Base-by-base conservation (phyloP, 2,797 vertebrate species). In the Centropyge bicolor region DNA sequence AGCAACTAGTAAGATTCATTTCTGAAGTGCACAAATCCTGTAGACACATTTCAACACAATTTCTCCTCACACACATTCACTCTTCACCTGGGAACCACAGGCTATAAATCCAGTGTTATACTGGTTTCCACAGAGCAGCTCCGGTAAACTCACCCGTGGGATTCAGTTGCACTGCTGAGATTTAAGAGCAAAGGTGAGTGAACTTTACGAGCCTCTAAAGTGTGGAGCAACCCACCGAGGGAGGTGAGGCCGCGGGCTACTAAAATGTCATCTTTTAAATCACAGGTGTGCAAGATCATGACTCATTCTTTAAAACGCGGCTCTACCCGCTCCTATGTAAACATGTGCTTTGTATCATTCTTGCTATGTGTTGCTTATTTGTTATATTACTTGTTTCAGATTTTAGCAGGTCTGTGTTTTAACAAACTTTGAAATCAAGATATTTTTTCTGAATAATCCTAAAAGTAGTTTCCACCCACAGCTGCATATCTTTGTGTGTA, bases 181-280 rank as follows among this genome's bases (percentile, higher is more conserved):
- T 77, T 83, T 76, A 81, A 69, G 63, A 74, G 56, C 14, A 10
- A 35, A 67, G 51, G 60, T 64, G 74, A 48, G 12, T 59, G 70
- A 46, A 60, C 36, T 83, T 89, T 82, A 87, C 0, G 70, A 73
- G 75, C 57, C 72, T 48, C 46, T 81, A 68, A 74, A 76, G 14
- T 10, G 31, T 45, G 51, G 40, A 20, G 43, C 22, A 16, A 74
- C 24, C 54, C 22, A 3, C 68, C 0, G 63, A 76, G 82, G 70
- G 55, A 71, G 66, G 69, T 69, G 7, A 56, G 14, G 12, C 46
- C 17, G 17, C 5, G 24, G 45, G 51, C 52, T 9, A 6, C 19
- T 67, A 38, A 69, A 8, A 67, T 22, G 4, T 54, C 56, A 65
- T 31, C 45, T 52, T 49, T 60, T 73, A 74, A 73, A 75, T 65